phyloP scores from a whole-genome alignment of 2,113 vertebrate genomes.

The Benitochromis conjunctus region DNA sequence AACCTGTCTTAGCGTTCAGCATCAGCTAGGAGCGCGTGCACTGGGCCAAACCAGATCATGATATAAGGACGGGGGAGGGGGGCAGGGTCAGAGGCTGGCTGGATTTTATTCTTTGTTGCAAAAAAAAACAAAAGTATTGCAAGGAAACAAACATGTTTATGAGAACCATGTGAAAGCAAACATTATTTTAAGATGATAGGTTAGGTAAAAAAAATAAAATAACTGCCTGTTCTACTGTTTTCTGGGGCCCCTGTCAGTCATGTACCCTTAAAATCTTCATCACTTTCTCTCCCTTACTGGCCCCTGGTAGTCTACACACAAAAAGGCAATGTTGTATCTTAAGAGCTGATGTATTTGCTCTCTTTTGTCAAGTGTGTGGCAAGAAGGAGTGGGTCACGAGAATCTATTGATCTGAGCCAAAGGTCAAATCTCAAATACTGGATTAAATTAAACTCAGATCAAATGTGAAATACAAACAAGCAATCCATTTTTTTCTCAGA shows the following conservation, averaged over 20 bases:
- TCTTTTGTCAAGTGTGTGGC: background rate
- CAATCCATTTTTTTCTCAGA: background rate
- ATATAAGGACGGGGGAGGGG: background rate
- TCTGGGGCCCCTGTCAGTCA: background rate
- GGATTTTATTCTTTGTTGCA: background rate
- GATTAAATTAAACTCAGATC: background rate
- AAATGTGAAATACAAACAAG: background rate
- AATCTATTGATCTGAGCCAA: background rate
- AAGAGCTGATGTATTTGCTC: background rate
- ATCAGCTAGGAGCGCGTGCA: background rate
- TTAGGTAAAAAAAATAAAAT: background rate
- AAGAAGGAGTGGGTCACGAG: background rate
- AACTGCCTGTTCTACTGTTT: background rate
- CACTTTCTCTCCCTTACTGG: background rate
- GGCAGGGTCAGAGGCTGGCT: background rate
- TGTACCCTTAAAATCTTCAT: background rate
- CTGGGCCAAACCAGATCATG: background rate
- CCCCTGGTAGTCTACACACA: background rate
- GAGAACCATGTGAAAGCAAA: background rate
- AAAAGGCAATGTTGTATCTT: background rate
- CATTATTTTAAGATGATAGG: background rate
- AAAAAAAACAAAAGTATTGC: background rate
- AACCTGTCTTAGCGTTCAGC: background rate
- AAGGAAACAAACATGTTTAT: background rate
- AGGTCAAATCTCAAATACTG: background rate